Evolutionary conservation across 2,888 invertebrate genomes (phyloP), one percentile per base, ranked within the genome.

Genomic region (Cyrtodaria siliqua): DNA sequence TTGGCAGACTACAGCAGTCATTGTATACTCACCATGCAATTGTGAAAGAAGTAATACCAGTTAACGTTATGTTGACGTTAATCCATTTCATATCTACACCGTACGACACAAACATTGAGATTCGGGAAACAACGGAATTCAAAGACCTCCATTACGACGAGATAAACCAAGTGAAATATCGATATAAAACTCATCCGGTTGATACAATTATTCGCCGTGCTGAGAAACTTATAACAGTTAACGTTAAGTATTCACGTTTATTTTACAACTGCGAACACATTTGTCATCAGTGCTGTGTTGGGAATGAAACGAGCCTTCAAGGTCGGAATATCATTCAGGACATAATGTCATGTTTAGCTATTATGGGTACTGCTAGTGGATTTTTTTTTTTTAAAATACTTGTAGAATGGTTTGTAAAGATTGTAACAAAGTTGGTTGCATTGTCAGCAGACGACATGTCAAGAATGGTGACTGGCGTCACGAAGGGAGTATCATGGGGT

Each of bases 1-100:
- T 70, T 42, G 61, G 66, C 0, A 52, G 47, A 8, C 42, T 33
- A 2, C 69, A 66, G 33, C 16, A 52, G 1, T 55, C 27, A 1
- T 26, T 56, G 2, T 71, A 71, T 27, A 71, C 66, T 0, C 76
- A 76, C 27, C 76, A 76, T 62, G 70, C 76, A 3, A 70, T 76
- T 33, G 76, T 76, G n/a, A 76, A 70, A 62, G 44, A 29, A 8
- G 62, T 76, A 0, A 33, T 40, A 2, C n/a, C 40, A 9, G 33
- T 8, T 33, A 29, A n/a, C 18, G 26, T 33, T 20, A 26, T 42
- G 6, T 38, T 76, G 2, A 60, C 56, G 6, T n/a, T 76, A 14
- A 57, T 76, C 26, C 66, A 70, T 23, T 76, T 71, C 26, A 63
- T 56, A 23, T 29, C 66, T 4, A 62, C 66, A 1, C 66, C 76